phyloP scores from a whole-genome alignment of 2,113 vertebrate species.

The Lagopus leucura region DNA sequence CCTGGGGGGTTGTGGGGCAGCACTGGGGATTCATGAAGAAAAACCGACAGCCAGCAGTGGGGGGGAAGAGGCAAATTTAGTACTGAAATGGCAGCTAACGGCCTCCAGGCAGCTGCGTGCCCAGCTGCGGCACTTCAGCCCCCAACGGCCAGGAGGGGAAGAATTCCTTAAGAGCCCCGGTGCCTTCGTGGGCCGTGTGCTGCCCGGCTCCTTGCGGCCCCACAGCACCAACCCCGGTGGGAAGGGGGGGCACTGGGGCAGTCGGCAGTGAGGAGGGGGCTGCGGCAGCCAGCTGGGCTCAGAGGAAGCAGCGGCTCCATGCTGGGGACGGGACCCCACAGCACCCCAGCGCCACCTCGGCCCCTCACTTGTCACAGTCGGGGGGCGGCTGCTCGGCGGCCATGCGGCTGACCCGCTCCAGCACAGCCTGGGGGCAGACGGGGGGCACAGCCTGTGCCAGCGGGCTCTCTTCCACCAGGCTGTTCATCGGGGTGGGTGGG shows the following conservation, averaged over 20 bases:
- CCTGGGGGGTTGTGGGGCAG: fast-evolving
- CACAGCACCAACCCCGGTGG: background rate
- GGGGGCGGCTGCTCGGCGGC: conserved; percentile 32
- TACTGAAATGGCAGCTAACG: fast-evolving
- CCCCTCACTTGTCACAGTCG: background rate
- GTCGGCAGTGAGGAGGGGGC: fast-evolving
- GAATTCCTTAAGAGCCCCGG: background rate
- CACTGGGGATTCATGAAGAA: background rate
- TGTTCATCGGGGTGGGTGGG: conserved; percentile 95
- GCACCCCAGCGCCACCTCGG: background rate
- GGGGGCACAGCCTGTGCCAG: conserved; percentile 86
- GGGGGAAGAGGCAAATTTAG: conserved; percentile 12
- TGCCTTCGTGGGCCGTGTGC: background rate
- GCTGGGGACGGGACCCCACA: background rate
- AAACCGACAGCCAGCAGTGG: background rate
- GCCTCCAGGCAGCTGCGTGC: fast-evolving
- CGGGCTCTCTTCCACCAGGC: conserved; percentile 94
- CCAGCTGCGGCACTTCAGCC: fast-evolving
- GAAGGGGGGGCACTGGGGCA: fast-evolving
- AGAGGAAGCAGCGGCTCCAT: background rate
- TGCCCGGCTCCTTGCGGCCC: background rate
- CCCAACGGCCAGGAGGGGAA: background rate
- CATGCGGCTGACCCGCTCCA: conserved; percentile 85
- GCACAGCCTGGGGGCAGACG: conserved; percentile 83
- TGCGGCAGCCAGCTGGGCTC: background rate